phyloP scores from a whole-genome alignment of 1,140 invertebrate species.

The Lasioglossum baleicum region DNA sequence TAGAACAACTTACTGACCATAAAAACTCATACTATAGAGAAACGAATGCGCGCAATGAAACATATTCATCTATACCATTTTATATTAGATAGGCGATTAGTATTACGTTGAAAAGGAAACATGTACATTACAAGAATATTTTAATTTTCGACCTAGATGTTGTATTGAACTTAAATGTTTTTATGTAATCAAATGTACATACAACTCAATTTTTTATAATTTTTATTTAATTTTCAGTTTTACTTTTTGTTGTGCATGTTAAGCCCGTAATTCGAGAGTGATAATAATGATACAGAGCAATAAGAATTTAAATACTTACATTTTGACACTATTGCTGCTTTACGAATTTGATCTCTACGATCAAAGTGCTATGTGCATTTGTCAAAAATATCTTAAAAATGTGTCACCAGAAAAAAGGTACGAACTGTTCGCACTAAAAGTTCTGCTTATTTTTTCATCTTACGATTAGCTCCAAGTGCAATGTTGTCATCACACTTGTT shows the following conservation, averaged over 20 bases:
- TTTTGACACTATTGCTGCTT: slow-evolving; percentile 13
- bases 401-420: not conserved
- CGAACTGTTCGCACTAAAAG: not conserved
- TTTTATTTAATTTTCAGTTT: slow-evolving; percentile 9
- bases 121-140: slow-evolving; percentile 45
- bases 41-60: slow-evolving; percentile 27
- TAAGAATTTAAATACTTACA: slow-evolving; percentile 36
- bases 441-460: slow-evolving; percentile 26
- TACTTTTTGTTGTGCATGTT: slow-evolving; percentile 27
- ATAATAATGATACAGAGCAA: slow-evolving; percentile 43
- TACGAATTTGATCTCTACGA: not conserved
- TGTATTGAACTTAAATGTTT: slow-evolving; percentile 37
- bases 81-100: slow-evolving; percentile 43
- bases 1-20: slow-evolving; percentile 16
- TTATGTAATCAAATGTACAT: slow-evolving; percentile 48
- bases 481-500: slow-evolving; percentile 29
- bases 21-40: slow-evolving; percentile 30
- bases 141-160: slow-evolving; percentile 42
- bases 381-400: slow-evolving; percentile 11
- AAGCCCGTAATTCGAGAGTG: slow-evolving; percentile 19
- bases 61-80: slow-evolving; percentile 38
- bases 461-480: slow-evolving; percentile 8
- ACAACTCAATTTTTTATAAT: slow-evolving; percentile 31
- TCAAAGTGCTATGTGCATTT: slow-evolving; percentile 23
- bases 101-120: slow-evolving; percentile 29